Evolutionary conservation across 2,888 invertebrate species (phyloP), one percentile per base, ranked within the genome.

Genomic region (Catocala sponsa): DNA sequence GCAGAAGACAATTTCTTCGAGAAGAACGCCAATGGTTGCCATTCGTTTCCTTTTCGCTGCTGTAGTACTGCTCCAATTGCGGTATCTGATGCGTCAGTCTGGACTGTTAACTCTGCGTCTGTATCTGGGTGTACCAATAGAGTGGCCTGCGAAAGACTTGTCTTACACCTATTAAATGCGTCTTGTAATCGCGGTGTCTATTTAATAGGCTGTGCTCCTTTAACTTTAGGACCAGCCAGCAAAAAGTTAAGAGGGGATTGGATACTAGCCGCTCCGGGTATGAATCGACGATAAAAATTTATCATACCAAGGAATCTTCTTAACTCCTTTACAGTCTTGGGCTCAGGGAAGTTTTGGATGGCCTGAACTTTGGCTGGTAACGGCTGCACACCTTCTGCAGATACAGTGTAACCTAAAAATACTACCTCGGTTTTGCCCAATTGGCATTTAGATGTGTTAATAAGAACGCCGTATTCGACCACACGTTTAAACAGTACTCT

Each of bases 81-180:
- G 7, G 33, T 35, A 38, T 54, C 25, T 42, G 43, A 43, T n/a
- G 43, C 43, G n/a, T 43, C 43, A 5, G 43, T 43, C n/a, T n/a
- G 10, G 11, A 43, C 43, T 43, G 43, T 43, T 5, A 43, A 11
- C 43, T 43, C 43, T 5, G 43, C 10, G 38, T n/a, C n/a, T n/a
- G n/a, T n/a, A n/a, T 55, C 33, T 64, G 51, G 43, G n/a, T 43
- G 43, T 11, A 43, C 43, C n/a, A 43, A 43, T 5, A 43, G 43
- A 43, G 43, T 43, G n/a, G 43, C 43, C n/a, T 43, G 10, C 10
- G 43, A 43, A 43, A 43, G 43, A 43, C 43, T 43, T 15, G 15
- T 15, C 15, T 11, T 43, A 11, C 43, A 43, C n/a, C 11, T 43
- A 10, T 43, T n/a, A n/a, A 43, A 43, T 43, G n/a, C n/a, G n/a